Evolutionary conservation across 2,888 invertebrate species (phyloP).

Genomic region (Drepana falcataria): DNA sequence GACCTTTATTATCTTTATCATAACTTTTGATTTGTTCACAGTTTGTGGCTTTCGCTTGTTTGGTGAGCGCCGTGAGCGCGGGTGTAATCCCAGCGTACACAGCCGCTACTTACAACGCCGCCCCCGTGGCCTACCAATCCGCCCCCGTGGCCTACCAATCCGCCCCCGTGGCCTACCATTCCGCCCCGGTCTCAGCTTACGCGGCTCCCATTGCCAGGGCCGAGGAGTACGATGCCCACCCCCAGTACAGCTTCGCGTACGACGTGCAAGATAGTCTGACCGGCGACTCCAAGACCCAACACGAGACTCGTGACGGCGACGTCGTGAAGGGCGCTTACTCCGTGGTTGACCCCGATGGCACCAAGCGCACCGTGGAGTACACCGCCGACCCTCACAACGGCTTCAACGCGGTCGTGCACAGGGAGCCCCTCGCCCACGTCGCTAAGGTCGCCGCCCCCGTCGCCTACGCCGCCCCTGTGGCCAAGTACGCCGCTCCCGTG

Average conservation of each 20-base stretch:
- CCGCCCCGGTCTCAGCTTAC: conserved; percentile 41
- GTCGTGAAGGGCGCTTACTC: conserved; percentile 75
- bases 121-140: conserved; percentile 35
- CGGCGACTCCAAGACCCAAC: conserved; percentile 66
- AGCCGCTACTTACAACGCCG: conserved; percentile 19
- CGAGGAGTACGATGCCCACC: conserved; percentile 49
- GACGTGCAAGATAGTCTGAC: conserved; percentile 77
- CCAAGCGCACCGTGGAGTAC: conserved; percentile 76
- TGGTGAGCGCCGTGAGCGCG: conserved; percentile 57
- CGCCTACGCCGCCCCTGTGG: conserved; percentile 29
- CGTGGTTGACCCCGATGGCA: conserved; percentile 76
- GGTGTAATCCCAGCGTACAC: conserved; percentile 44
- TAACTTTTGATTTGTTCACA: conserved; percentile 31
- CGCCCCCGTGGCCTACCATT: conserved; percentile 34
- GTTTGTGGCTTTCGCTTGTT: conserved; percentile 58
- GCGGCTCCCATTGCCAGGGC: conserved; percentile 43
- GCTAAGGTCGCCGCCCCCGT: conserved; percentile 41
- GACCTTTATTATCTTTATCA: background rate
- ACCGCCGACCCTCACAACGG: conserved; percentile 68
- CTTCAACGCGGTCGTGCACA: conserved; percentile 78
- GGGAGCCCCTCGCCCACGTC: conserved; percentile 45
- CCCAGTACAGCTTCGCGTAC: conserved; percentile 74
- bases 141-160: conserved; percentile 38
- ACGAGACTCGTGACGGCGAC: conserved; percentile 66
- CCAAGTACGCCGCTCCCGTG: conserved; percentile 39